Evolutionary conservation across 2,113 vertebrate genomes (phyloP).

Genomic region (Eurystomus gularis): DNA sequence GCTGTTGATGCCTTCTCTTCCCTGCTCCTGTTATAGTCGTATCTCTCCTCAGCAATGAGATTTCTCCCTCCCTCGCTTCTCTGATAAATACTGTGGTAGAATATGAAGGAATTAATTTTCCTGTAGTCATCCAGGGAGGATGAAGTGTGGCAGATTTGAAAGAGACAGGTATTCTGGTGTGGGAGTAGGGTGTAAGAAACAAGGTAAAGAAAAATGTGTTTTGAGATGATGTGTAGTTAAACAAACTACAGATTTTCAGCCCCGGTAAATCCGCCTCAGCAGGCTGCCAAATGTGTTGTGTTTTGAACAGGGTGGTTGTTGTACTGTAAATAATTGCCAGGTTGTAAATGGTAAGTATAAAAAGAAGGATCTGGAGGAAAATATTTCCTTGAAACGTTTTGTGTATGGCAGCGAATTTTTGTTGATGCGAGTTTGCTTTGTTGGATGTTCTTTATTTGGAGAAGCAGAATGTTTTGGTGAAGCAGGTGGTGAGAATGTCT

Average conservation of each 20-base stretch:
- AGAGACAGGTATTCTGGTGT: neutral
- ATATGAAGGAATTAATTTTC: neutral
- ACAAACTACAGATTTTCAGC: neutral
- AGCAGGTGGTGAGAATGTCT: neutral
- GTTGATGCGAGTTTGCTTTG: neutral
- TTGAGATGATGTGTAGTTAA: neutral
- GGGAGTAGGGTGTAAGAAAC: neutral
- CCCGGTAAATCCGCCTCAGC: neutral
- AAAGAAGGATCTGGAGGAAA: neutral
- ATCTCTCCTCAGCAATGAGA: neutral
- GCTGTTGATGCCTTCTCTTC: neutral
- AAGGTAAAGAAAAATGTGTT: neutral
- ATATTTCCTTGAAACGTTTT: neutral
- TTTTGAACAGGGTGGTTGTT: neutral
- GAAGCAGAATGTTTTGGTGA: neutral
- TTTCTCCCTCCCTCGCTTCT: neutral
- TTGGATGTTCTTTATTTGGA: neutral
- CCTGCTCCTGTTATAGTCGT: neutral
- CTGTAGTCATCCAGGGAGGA: neutral
- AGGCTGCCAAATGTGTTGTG: neutral
- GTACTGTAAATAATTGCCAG: neutral
- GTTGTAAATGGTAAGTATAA: slow-evolving; percentile 29
- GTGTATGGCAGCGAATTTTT: neutral
- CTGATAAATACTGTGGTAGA: neutral
- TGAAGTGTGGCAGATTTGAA: neutral